These are phyloP conservation scores for Hirudo medicinalis DNA, from an alignment of 1,140 invertebrate species.

Conservation along the genomic window DNA sequence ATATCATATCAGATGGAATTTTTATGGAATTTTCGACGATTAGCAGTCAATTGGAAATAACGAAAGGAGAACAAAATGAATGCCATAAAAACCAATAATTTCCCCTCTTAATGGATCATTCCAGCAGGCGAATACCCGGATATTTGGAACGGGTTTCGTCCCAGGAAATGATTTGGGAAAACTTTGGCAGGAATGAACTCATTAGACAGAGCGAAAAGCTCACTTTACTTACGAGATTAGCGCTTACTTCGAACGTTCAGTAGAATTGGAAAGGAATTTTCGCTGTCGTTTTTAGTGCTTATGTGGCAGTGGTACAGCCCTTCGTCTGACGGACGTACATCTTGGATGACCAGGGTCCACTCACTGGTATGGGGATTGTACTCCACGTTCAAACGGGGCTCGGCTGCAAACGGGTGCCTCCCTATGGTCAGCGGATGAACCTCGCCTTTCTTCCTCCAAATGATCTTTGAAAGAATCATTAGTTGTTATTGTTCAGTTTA, in stretches of 20 bases:
- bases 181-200: neutral
- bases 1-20: too few species aligned
- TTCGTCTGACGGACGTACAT: constrained; percentile 20
- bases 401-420: constrained; percentile 21
- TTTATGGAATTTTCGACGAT: too few species aligned
- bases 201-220: neutral
- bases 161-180: neutral
- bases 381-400: constrained; percentile 20
- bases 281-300: constrained; percentile 18
- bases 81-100: too few species aligned
- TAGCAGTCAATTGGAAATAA: too few species aligned
- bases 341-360: constrained; percentile 24
- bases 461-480: constrained; percentile 16
- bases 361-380: constrained; percentile 21
- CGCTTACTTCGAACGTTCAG: constrained; percentile 22
- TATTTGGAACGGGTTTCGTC: too few species aligned
- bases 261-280: constrained; percentile 12
- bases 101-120: too few species aligned
- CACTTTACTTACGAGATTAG: neutral
- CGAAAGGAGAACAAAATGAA: too few species aligned
- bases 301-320: constrained; percentile 23
- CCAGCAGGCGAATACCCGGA: too few species aligned
- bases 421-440: constrained; percentile 24
- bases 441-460: constrained; percentile 19
- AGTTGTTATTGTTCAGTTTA: neutral